These are phyloP conservation scores for Mya arenaria DNA, from an alignment of 1,140 invertebrate genomes.

Conservation along the genomic window DNA sequence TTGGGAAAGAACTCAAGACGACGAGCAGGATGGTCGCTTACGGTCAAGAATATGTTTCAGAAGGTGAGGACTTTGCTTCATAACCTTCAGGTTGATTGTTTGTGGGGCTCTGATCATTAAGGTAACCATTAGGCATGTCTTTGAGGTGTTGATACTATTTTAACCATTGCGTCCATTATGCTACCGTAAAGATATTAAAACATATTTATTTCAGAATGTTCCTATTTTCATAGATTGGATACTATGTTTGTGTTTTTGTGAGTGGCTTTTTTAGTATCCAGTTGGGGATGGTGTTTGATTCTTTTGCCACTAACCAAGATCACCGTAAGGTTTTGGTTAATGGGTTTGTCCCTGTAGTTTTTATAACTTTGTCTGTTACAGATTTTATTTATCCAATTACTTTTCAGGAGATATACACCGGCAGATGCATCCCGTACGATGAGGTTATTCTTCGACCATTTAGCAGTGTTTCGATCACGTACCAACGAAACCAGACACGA, in stretches of 20 bases:
- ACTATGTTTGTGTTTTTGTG: background rate
- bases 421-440: background rate
- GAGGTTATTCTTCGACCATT: conserved; percentile 7
- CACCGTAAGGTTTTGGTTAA: background rate
- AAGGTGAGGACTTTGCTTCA: background rate
- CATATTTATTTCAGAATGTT: background rate
- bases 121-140: background rate
- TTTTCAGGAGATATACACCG: conserved; percentile 6
- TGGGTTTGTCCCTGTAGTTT: background rate
- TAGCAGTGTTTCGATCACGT: background rate
- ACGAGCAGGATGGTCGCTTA: background rate
- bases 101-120: background rate
- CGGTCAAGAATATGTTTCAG: background rate
- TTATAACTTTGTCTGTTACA: background rate
- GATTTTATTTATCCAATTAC: background rate
- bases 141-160: background rate
- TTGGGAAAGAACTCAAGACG: background rate
- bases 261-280: background rate
- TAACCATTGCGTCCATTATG: background rate
- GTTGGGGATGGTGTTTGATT: background rate
- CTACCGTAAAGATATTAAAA: background rate
- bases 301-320: background rate
- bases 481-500: background rate
- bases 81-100: background rate
- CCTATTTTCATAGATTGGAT: background rate